phyloP scores from a whole-genome alignment of 2,113 vertebrate species.

The Perca schrenkii region DNA sequence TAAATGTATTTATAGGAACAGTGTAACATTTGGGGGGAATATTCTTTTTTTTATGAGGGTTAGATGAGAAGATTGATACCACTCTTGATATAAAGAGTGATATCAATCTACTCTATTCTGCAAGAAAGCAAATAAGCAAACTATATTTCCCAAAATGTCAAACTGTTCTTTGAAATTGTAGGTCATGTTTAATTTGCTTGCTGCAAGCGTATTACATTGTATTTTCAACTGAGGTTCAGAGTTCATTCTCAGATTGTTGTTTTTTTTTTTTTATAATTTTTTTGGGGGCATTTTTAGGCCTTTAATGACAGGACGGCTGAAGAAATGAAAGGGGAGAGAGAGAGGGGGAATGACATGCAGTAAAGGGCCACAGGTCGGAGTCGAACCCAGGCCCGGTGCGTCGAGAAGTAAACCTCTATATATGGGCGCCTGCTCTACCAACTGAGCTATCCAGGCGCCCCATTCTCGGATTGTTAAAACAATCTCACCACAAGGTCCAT shows the following conservation, averaged over 20 bases:
- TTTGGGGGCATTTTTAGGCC: too few relatives aligned
- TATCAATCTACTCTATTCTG: neutral
- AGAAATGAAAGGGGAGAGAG: too few relatives aligned
- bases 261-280: too few relatives aligned
- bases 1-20: neutral
- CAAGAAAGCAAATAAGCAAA: neutral
- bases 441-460: too few relatives aligned
- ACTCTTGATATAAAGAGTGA: neutral
- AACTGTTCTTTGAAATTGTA: neutral
- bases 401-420: too few relatives aligned
- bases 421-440: too few relatives aligned
- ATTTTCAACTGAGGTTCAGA: neutral
- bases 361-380: too few relatives aligned
- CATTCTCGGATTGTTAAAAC: neutral
- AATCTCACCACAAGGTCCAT: neutral
- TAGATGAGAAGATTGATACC: neutral
- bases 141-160: neutral
- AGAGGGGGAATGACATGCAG: too few relatives aligned
- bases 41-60: neutral
- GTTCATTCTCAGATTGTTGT: too few relatives aligned
- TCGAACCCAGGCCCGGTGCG: too few relatives aligned
- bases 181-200: neutral
- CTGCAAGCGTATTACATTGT: neutral
- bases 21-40: neutral
- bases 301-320: too few relatives aligned